Evolutionary conservation across 2,888 invertebrate genomes (phyloP).

Genomic region (Chalcis sispes): DNA sequence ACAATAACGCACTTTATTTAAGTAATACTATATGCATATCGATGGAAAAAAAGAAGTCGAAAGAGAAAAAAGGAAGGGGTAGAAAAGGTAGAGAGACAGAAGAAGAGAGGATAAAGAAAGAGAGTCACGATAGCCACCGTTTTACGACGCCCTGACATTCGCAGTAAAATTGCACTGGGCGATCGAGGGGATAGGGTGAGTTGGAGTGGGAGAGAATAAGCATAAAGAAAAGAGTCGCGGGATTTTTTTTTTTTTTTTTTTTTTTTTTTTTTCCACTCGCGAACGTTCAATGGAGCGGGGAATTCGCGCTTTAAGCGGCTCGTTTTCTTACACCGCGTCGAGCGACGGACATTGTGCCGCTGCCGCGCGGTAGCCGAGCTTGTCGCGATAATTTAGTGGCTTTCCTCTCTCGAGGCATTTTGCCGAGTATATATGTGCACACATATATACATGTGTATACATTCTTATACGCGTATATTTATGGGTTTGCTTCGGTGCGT

Average conservation of each 20-base stretch:
- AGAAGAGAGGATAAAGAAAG: background rate
- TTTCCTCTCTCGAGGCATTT: conserved; percentile 10
- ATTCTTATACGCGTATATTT: conserved; percentile 28
- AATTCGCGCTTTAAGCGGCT: conserved; percentile 39
- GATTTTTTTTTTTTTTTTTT: conserved; percentile 13
- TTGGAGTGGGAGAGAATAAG: background rate
- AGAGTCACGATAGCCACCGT: conserved; percentile 40
- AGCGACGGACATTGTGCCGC: background rate
- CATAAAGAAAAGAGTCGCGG: conserved; percentile 28
- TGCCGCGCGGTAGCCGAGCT: conserved; percentile 2
- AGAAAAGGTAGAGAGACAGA: background rate
- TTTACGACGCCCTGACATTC: conserved; percentile 44
- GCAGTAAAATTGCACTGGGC: conserved; percentile 18
- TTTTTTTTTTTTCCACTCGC: conserved; percentile 9
- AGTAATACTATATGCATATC: too few species aligned
- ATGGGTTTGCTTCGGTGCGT: background rate
- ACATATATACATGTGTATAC: background rate
- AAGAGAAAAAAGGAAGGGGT: background rate
- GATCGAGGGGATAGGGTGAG: background rate
- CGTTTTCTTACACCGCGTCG: background rate
- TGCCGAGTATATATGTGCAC: too few species aligned
- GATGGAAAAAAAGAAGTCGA: background rate
- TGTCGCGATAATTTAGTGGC: conserved; percentile 38
- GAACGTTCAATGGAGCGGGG: conserved; percentile 7
- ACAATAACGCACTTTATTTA: too few species aligned